Percentiles rank a stretch among this genome's conserved stretches.
phyloP scores from a whole-genome alignment of 2,113 vertebrate species.

The Dendrocopos noguchii region DNA sequence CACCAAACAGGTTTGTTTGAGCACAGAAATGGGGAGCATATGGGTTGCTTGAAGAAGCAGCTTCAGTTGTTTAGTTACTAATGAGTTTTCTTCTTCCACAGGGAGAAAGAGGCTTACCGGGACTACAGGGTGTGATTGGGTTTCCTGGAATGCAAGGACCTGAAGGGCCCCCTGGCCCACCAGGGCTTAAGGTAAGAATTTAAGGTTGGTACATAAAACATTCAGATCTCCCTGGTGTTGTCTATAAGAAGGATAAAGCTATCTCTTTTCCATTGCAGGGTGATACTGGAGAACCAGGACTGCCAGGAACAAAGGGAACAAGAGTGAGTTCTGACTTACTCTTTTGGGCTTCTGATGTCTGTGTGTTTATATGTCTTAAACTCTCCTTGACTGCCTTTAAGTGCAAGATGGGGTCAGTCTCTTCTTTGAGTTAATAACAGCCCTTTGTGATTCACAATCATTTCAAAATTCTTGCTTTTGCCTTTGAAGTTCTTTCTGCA shows the following conservation, averaged over 20 bases:
- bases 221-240: neutral
- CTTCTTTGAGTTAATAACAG: neutral
- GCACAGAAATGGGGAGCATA: neutral
- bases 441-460: neutral
- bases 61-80: neutral
- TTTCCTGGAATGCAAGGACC: conserved; percentile 95
- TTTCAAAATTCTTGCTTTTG: neutral
- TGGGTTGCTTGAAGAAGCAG: neutral
- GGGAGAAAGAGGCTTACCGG: conserved; percentile 92
- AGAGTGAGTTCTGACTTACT: conserved; percentile 80
- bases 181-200: conserved; percentile 86
- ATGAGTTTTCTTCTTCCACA: conserved; percentile 53
- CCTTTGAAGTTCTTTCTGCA: neutral
- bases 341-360: neutral
- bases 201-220: neutral
- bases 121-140: conserved; percentile 91
- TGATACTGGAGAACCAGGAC: conserved; percentile 84
- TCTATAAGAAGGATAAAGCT: neutral
- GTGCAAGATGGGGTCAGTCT: neutral
- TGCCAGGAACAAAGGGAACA: conserved; percentile 90
- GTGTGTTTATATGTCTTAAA: neutral
- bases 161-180: conserved; percentile 88
- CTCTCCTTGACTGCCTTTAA: neutral
- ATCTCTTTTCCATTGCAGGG: conserved; percentile 79
- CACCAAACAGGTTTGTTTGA: neutral